phyloP scores from a whole-genome alignment of 2,113 vertebrate species.

The Noctilio leporinus region DNA sequence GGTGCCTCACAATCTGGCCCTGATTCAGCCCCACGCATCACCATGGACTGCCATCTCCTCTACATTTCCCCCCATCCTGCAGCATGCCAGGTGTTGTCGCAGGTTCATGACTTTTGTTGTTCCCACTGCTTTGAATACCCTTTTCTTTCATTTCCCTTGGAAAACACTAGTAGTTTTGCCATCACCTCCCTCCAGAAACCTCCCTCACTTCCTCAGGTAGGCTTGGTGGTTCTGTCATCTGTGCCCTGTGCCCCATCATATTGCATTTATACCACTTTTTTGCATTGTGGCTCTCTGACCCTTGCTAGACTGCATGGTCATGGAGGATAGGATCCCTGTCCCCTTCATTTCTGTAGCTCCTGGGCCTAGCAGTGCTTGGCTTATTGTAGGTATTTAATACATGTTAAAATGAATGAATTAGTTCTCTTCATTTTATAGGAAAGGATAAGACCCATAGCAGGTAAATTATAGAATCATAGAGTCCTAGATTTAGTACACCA shows the following conservation, averaged over 20 bases:
- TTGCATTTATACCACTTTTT: neutral
- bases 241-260: fast-evolving
- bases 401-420: neutral
- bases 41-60: too few species aligned
- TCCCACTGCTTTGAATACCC: neutral
- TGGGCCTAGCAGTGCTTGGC: neutral
- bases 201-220: neutral
- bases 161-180: neutral
- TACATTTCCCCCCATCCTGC: too few species aligned
- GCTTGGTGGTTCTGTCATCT: neutral
- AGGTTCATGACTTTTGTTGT: neutral
- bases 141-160: neutral
- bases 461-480: neutral
- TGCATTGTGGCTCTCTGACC: neutral
- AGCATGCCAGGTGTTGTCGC: neutral
- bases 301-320: neutral
- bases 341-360: neutral
- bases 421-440: neutral
- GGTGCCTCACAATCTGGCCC: neutral
- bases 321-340: neutral
- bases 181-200: neutral
- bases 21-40: neutral
- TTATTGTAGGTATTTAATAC: neutral
- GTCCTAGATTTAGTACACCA: neutral
- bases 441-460: neutral